Evolutionary conservation across 2,888 invertebrate genomes (phyloP), one percentile per base, ranked within the genome.

Genomic region (Sarcophaga rosellei): DNA sequence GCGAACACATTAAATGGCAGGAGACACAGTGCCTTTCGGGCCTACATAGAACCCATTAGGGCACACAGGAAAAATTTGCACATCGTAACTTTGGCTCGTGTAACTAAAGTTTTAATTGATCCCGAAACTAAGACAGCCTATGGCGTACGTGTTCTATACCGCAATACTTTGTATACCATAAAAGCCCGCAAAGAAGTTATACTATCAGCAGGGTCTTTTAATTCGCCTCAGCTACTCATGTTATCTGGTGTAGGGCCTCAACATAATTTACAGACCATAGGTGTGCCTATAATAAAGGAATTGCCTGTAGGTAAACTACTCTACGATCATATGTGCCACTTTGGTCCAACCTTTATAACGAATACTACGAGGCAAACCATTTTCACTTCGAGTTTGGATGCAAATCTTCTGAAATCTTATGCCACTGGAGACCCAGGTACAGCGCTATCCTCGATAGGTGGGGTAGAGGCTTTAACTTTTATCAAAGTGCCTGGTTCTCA

Each of bases 171-270:
- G 47, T 93, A 93, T 85, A 93, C 93, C 12, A 95, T 95, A 0
- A 93, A 91, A 68, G 97, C 96, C 0, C 94, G 94, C 86, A 97
- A 96, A 91, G 98, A 98, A 93, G 96, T 99, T 0, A 96, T 98
- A 77, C 90, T 98, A 20, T 96, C 97, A 17, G 97, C 97, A 2
- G 98, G 98, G 0, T 95, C 98, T 2, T 96, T 99, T 87, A 97
- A 97, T 90, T 96, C 97, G 0, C 98, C 98, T 0, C 98, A 99
- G 92, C 92, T 99, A 3, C 94, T 99, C 12, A 97, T 98, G 97
- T 92, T 99, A 6, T 97, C 97, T 8, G 98, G 98, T 0, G 90
- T 95, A 17, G 95, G 95, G 3, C 95, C 95, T 0, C 93, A 90
- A 83, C 91, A 94, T 66, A 94, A 96, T 89, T 92, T 96, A 2